Evolutionary conservation across 2,888 invertebrate species (phyloP), one percentile per base, ranked within the genome.

Genomic region (Agonopterix arenella): DNA sequence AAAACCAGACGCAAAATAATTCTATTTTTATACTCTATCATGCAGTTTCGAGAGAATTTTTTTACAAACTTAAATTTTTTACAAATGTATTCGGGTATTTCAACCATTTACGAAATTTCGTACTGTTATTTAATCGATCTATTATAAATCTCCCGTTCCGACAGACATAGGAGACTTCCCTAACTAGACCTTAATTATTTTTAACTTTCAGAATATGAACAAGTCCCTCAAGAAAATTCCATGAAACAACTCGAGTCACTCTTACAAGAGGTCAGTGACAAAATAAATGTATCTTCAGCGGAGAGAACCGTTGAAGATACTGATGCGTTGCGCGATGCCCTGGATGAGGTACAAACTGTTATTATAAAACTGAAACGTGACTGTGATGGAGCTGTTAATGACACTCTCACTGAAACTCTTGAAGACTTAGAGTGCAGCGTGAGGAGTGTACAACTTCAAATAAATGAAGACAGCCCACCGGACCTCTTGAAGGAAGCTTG

Each of bases 401-500:
- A 86, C 53, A 68, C 76, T 64, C 76, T 88, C 57, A 83, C 81
- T 73, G 89, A 89, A 64, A 82, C 84, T 69, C 80, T 90, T 60
- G 82, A 86, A 60, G 89, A 89, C 62, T 80, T 89, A 78, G 89
- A 89, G 74, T 88, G 88, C 73, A 84, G 81, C 66, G 84, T 88
- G 66, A 84, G 88, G 61, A 88, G 86, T 74, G 84, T 88, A 4
- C 86, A 86, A 59, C 77, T 88, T 59, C 85, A 84, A 58, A 79
- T 86, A 46, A 80, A 77, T 61, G 86, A 88, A 66, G 75, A 76
- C 16, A 81, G 83, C 58, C 80, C 84, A 45, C 72, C 78, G 8
- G 77, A 80, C 18, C 64, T 85, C 48, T 64, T 89, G 2, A 75
- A 74, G 55, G 85, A 88, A 68, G 84, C 85, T 9, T 85, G 83